phyloP scores from a whole-genome alignment of 2,888 invertebrate species.

The Pediacus dermestoides region DNA sequence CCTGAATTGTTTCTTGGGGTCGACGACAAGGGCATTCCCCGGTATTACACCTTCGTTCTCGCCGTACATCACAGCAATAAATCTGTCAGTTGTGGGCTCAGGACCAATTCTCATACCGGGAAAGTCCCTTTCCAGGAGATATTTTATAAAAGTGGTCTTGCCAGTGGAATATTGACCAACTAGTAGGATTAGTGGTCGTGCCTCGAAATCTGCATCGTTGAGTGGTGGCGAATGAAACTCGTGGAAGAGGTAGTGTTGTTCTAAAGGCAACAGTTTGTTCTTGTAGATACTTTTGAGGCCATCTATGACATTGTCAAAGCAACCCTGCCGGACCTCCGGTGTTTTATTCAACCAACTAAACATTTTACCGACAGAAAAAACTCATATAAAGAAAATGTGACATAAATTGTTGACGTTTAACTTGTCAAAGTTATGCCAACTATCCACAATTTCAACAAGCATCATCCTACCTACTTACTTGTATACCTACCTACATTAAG shows the following conservation, averaged over 20 bases:
- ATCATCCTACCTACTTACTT: no score
- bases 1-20: conserved; percentile 93
- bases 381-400: conserved; percentile 8
- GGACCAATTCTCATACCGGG: conserved; percentile 98
- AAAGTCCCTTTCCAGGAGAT: conserved; percentile 89
- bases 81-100: conserved; percentile 98
- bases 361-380: conserved; percentile 56
- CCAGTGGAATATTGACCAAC: conserved; percentile 98
- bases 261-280: conserved; percentile 84
- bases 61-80: conserved; percentile 94
- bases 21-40: conserved; percentile 96
- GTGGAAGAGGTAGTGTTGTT: conserved; percentile 86
- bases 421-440: not conserved
- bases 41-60: conserved; percentile 88
- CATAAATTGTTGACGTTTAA: conserved; percentile 1
- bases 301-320: conserved; percentile 86
- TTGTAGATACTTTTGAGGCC: conserved; percentile 92
- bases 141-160: conserved; percentile 86
- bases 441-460: not conserved
- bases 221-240: conserved; percentile 93
- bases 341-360: conserved; percentile 82
- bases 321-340: conserved; percentile 61
- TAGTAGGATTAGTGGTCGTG: conserved; percentile 94
- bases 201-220: conserved; percentile 96
- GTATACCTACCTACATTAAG: no score